phyloP scores from a whole-genome alignment of 2,888 invertebrate genomes.

The Orthonevra nobilis region DNA sequence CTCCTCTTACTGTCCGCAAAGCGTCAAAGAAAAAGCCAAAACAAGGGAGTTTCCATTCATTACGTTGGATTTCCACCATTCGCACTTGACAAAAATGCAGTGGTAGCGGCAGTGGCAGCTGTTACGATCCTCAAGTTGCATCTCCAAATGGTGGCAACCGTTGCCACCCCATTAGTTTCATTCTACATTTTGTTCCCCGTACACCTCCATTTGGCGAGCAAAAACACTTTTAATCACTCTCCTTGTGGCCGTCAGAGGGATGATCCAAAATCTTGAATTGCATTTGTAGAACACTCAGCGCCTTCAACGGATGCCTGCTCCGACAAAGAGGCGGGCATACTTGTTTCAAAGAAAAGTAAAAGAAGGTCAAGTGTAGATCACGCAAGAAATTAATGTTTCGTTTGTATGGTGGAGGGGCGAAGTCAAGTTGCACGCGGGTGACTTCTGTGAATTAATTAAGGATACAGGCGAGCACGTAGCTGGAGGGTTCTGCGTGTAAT shows the following conservation, averaged over 20 bases:
- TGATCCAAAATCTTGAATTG: conserved; percentile 53
- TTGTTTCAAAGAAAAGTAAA: not conserved
- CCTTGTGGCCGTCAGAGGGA: conserved; percentile 32
- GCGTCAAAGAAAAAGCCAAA: conserved; percentile 6
- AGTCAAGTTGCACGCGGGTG: not conserved
- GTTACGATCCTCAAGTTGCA: conserved; percentile 37
- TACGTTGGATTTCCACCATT: conserved; percentile 30
- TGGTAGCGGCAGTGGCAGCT: conserved; percentile 14
- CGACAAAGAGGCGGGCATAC: conserved; percentile 24
- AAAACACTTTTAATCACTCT: conserved; percentile 43
- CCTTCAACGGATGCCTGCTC: conserved; percentile 30
- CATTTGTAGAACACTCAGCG: conserved; percentile 30
- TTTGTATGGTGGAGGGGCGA: conserved; percentile 6
- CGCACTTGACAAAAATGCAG: conserved; percentile 38
- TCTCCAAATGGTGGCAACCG: conserved; percentile 9
- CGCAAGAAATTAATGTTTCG: conserved; percentile 43
- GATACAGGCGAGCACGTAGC: conserved; percentile 50
- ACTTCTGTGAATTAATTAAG: conserved; percentile 55
- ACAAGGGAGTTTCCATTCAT: conserved; percentile 19
- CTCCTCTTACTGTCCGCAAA: not conserved
- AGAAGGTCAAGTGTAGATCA: conserved; percentile 65
- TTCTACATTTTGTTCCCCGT: not conserved
- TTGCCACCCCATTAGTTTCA: conserved; percentile 29
- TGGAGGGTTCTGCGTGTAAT: conserved; percentile 38
- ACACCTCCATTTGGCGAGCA: conserved; percentile 12